These are phyloP conservation scores for Epinephelus fuscoguttatus DNA, from an alignment of 2,113 vertebrate genomes.

Conservation along the genomic window DNA sequence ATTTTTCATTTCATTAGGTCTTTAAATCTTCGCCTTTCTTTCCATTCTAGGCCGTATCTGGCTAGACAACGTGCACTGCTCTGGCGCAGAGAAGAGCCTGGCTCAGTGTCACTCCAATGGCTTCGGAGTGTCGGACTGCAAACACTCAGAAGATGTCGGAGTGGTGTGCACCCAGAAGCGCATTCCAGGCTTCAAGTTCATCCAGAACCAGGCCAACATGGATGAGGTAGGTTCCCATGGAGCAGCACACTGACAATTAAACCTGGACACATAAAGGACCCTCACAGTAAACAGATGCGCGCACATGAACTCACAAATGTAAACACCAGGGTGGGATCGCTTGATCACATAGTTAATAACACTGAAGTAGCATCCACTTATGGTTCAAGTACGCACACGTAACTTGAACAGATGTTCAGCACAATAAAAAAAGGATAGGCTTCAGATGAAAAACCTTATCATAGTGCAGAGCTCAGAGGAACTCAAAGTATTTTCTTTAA, in stretches of 20 bases:
- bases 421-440: constrained; percentile 21
- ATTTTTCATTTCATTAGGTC: too few species aligned
- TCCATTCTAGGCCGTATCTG: constrained; percentile 89
- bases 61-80: constrained; percentile 95
- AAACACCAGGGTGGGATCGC: constrained; percentile 5
- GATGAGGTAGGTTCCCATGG: constrained; percentile 85
- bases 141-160: constrained; percentile 93
- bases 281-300: not conserved
- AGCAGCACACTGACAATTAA: constrained; percentile 2
- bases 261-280: not conserved
- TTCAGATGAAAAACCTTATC: constrained; percentile 45
- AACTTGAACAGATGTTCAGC: constrained; percentile 54
- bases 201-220: constrained; percentile 83
- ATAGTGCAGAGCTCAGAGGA: not conserved
- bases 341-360: constrained; percentile 14
- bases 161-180: constrained; percentile 92
- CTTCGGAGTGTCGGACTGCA: constrained; percentile 93
- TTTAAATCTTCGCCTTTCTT: constrained; percentile 1
- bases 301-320: not conserved
- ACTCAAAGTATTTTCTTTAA: constrained; percentile 15
- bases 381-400: constrained; percentile 39
- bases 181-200: constrained; percentile 92
- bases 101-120: constrained; percentile 91
- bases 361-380: constrained; percentile 3
- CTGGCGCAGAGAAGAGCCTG: constrained; percentile 87